These are phyloP conservation scores for Gobiocypris rarus DNA, from an alignment of 2,113 vertebrate genomes.

Conservation along the genomic window DNA sequence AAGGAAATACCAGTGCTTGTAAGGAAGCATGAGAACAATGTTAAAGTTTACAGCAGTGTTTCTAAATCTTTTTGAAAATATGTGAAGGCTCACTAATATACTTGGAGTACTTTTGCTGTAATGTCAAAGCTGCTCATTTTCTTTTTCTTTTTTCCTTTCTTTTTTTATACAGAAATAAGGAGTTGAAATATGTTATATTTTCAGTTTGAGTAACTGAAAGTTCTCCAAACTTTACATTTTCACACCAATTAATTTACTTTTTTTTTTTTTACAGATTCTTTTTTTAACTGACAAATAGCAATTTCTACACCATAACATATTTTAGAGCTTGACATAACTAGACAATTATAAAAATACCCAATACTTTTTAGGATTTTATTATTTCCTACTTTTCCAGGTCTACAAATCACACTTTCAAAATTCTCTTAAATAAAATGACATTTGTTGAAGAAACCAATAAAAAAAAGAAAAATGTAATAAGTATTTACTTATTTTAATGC, in stretches of 20 bases:
- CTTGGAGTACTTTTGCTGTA: neutral
- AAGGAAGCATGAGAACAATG: neutral
- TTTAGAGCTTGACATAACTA: neutral
- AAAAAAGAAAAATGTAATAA: too few species aligned
- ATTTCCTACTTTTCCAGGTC: neutral
- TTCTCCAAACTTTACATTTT: too few species aligned
- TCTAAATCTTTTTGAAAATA: neutral
- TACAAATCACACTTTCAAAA: neutral
- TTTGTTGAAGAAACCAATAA: neutral
- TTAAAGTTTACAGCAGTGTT: neutral
- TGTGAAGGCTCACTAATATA: too few species aligned
- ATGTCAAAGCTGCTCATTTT: neutral
- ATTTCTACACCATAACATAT: neutral
- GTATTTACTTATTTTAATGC: too few species aligned
- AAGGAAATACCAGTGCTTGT: neutral
- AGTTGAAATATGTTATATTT: neutral
- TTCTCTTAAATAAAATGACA: neutral
- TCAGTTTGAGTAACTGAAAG: too few species aligned
- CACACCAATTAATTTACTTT: too few species aligned
- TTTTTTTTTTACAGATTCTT: too few species aligned
- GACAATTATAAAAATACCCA: neutral
- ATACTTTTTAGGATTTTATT: too few species aligned
- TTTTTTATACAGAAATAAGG: neutral
- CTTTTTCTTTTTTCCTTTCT: too few species aligned
- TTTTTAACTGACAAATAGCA: neutral